Evolutionary conservation across 2,888 invertebrate genomes (phyloP), one percentile per base, ranked within the genome.

Genomic region (Gandaritis pyraliata): DNA sequence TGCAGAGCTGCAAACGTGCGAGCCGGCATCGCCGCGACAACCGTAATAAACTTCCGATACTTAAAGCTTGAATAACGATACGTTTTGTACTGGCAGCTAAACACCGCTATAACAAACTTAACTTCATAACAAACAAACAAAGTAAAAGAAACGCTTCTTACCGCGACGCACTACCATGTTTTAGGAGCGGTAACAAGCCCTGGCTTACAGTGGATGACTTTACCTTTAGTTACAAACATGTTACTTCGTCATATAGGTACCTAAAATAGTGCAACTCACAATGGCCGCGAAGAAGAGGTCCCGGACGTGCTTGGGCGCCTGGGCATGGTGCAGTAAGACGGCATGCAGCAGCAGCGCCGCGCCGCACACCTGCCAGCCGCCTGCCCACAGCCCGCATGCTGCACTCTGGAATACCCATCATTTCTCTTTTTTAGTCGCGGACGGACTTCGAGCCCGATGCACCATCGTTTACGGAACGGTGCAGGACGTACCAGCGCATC

Each of bases 301-400:
- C 57, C 71, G 71, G 50, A 72, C 59, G 61, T 55, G 66, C 46
- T 57, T 55, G 39, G 81, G 77, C 68, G 80, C 75, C 65, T 63
- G 73, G 71, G 74, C 77, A 81, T 68, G 76, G 68, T 66, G 76
- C 78, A 58, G 65, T 60, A 77, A 74, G 74, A 83, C 75, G 55
- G 82, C 85, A 69, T 74, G 58, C 71, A 69, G 60, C 80, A 87
- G 78, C 77, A 84, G 72, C 55, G 69, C 65, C 13, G 76, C 81
- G 72, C 83, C 81, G 77, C 82, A 83, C 64, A 72, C n/a, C 62
- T 61, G 65, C 65, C 68, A 63, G 52, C 55, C 38, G 55, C 47
- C 60, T 46, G 62, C 61, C 78, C 83, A 81, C 61, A 69, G 71
- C 76, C 78, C 61, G 76, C 72, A 64, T 74, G 68, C 48, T 15